Evolutionary conservation across 2,888 invertebrate species (phyloP).

Genomic region (Scaptomyza caliginosa): DNA sequence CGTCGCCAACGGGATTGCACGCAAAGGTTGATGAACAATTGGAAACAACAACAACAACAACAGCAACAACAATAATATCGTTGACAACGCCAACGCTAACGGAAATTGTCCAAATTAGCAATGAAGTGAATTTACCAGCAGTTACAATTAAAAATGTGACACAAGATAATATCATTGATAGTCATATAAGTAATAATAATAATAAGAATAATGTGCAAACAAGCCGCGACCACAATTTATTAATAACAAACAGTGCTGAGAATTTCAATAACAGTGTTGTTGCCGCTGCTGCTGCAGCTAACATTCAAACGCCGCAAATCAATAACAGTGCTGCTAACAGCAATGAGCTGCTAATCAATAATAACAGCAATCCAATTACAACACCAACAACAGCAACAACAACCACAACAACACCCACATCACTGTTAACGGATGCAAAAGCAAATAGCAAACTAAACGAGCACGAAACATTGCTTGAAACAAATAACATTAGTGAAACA

Average conservation of each 20-base stretch:
- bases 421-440: constrained; percentile 53
- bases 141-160: constrained; percentile 47
- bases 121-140: constrained; percentile 73
- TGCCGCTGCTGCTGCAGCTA: neutral
- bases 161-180: constrained; percentile 29
- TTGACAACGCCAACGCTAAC: constrained; percentile 58
- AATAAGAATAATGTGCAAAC: constrained; percentile 23
- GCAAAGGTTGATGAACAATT: constrained; percentile 45
- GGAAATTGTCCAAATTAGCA: constrained; percentile 78
- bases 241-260: constrained; percentile 39
- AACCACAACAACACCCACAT: constrained; percentile 7
- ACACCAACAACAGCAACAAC: constrained; percentile 21
- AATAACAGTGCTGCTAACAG: constrained; percentile 36
- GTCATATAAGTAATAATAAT: constrained; percentile 1
- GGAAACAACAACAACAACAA: constrained; percentile 36
- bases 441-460: constrained; percentile 42
- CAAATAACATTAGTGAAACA: constrained; percentile 78
- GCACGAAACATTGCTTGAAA: constrained; percentile 78
- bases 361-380: constrained; percentile 31
- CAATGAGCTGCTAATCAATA: constrained; percentile 18
- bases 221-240: constrained; percentile 35
- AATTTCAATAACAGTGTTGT: constrained; percentile 32
- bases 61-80: constrained; percentile 38
- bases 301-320: constrained; percentile 3
- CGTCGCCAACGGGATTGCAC: constrained; percentile 34